These are phyloP conservation scores for Sialia sialis DNA, from an alignment of 2,113 vertebrate species.

Conservation along the genomic window DNA sequence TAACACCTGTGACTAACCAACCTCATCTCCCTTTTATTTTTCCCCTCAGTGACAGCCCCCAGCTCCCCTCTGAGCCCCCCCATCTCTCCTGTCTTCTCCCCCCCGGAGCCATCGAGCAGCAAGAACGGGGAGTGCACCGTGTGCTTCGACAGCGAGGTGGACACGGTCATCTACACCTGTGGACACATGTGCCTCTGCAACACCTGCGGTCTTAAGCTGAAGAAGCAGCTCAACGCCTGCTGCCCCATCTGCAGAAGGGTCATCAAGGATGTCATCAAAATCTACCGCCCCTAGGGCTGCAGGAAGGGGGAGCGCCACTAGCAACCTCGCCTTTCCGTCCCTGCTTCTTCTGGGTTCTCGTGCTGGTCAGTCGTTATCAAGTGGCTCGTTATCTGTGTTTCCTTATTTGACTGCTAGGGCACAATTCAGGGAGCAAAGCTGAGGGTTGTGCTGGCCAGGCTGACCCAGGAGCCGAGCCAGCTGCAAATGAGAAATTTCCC, in stretches of 20 bases:
- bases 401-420: slow-evolving; percentile 61
- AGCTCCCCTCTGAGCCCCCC: slow-evolving; percentile 94
- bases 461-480: background rate
- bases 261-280: slow-evolving; percentile 98
- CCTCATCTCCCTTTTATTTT: background rate
- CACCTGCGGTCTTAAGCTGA: slow-evolving; percentile 92
- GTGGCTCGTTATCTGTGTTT: slow-evolving; percentile 66
- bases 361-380: slow-evolving; percentile 69
- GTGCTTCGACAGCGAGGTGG: slow-evolving; percentile 96
- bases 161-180: slow-evolving; percentile 98
- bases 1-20: rapidly evolving
- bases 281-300: slow-evolving; percentile 88
- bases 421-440: slow-evolving; percentile 69
- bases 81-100: slow-evolving; percentile 80
- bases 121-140: slow-evolving; percentile 93
- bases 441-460: background rate
- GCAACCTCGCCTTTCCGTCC: slow-evolving; percentile 66
- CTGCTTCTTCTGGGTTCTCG: slow-evolving; percentile 69
- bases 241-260: slow-evolving; percentile 96
- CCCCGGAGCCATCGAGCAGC: slow-evolving; percentile 78
- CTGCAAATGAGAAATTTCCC: slow-evolving; percentile 4
- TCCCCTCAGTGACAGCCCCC: slow-evolving; percentile 91
- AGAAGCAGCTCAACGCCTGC: slow-evolving; percentile 91
- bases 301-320: slow-evolving; percentile 13
- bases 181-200: slow-evolving; percentile 99